Evolutionary conservation across 2,113 vertebrate species (phyloP).

Genomic region (Atractosteus spatula): DNA sequence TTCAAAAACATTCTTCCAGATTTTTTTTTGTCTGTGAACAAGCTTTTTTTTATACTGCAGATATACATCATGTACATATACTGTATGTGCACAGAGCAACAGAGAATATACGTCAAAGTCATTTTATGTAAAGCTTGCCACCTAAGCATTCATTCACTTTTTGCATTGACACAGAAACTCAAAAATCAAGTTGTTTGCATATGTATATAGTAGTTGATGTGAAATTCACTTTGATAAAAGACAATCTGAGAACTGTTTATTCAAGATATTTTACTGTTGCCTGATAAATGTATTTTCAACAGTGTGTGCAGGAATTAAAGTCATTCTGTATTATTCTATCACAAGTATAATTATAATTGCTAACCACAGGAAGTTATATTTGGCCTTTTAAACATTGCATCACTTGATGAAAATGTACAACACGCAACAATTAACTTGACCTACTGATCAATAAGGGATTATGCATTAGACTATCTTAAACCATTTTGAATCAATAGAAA

Average conservation of each 20-base stretch:
- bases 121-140: too few relatives aligned
- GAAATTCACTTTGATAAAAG: too few relatives aligned
- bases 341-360: background rate
- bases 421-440: conserved; percentile 31
- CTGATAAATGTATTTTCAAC: background rate
- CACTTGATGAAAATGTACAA: background rate
- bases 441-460: conserved; percentile 46
- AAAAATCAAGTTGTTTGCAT: too few relatives aligned
- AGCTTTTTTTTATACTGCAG: too few relatives aligned
- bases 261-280: background rate
- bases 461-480: conserved; percentile 33
- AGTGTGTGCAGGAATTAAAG: background rate
- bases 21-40: too few relatives aligned
- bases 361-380: background rate
- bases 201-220: too few relatives aligned
- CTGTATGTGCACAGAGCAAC: too few relatives aligned
- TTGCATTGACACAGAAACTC: too few relatives aligned
- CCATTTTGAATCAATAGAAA: conserved; percentile 33
- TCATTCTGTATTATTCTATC: background rate
- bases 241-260: background rate
- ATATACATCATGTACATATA: too few relatives aligned
- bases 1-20: too few relatives aligned
- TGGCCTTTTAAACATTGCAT: background rate
- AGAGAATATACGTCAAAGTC: too few relatives aligned
- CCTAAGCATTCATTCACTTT: too few relatives aligned